These are phyloP conservation scores for Odontomachus brunneus DNA, from an alignment of 1,140 invertebrate genomes.

Conservation along the genomic window DNA sequence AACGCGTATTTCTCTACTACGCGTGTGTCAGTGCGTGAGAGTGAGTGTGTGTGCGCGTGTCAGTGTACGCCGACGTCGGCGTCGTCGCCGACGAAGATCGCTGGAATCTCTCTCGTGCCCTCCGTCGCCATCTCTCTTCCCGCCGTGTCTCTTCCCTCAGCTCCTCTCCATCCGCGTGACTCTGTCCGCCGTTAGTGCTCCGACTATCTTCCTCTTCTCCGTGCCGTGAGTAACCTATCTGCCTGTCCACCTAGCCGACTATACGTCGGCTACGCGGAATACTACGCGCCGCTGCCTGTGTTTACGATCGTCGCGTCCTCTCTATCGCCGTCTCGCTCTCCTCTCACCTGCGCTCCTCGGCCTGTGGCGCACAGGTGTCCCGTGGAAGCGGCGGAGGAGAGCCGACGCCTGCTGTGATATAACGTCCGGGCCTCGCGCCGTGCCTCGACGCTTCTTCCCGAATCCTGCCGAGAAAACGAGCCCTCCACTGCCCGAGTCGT, in stretches of 20 bases:
- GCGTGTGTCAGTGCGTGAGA: slow-evolving; percentile 42
- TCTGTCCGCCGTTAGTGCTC: background rate
- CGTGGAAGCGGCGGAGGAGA: slow-evolving; percentile 61
- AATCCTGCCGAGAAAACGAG: slow-evolving; percentile 67
- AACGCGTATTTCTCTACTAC: background rate
- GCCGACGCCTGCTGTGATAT: slow-evolving; percentile 71
- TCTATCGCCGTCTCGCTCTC: slow-evolving; percentile 68
- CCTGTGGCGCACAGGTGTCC: slow-evolving; percentile 68
- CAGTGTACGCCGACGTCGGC: slow-evolving; percentile 62
- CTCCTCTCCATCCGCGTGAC: background rate
- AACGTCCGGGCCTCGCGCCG: slow-evolving; percentile 13
- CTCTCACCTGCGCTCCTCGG: slow-evolving; percentile 68
- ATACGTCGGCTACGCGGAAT: slow-evolving; percentile 47
- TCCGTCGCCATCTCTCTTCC: background rate
- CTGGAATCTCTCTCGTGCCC: background rate
- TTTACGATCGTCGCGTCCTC: slow-evolving; percentile 75
- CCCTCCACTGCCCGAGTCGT: slow-evolving; percentile 60
- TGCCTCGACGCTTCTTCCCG: slow-evolving; percentile 22
- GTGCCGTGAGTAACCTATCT: slow-evolving; percentile 22
- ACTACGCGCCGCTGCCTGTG: slow-evolving; percentile 71
- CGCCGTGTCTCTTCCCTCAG: too few species aligned
- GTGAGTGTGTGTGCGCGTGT: slow-evolving; percentile 67
- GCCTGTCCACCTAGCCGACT: background rate
- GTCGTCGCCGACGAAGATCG: slow-evolving; percentile 31
- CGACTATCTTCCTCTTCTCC: slow-evolving; percentile 33